phyloP scores from a whole-genome alignment of 2,797 vertebrate genomes.

The Argentina silus region DNA sequence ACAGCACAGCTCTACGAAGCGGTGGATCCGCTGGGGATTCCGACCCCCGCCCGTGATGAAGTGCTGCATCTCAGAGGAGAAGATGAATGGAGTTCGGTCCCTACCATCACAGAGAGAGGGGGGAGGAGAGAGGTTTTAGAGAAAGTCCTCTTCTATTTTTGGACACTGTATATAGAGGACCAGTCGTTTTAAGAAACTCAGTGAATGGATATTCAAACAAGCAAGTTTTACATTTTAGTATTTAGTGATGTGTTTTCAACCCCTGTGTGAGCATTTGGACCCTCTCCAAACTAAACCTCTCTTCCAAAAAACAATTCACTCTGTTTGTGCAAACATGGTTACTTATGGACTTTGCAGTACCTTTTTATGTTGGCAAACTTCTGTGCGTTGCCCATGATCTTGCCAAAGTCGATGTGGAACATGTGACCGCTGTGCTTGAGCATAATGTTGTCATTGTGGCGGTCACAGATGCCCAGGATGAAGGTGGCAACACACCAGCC shows the following conservation, averaged over 20 bases:
- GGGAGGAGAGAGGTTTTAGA: neutral
- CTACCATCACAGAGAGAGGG: constrained; percentile 64
- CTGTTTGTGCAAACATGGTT: no score
- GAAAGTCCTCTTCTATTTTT: no score
- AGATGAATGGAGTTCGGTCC: constrained; percentile 89
- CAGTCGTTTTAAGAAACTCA: no score
- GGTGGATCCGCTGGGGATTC: constrained; percentile 82
- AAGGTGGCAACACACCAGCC: constrained; percentile 96
- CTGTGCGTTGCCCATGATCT: constrained; percentile 93
- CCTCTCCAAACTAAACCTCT: no score
- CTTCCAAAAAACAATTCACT: no score
- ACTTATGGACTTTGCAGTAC: constrained; percentile 54
- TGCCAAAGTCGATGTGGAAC: constrained; percentile 97
- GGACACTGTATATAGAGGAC: no score
- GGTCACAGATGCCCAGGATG: constrained; percentile 93
- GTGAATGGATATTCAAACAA: no score
- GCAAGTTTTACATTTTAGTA: no score
- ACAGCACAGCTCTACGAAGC: constrained; percentile 92
- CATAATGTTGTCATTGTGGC: constrained; percentile 99
- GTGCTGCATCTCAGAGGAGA: constrained; percentile 92
- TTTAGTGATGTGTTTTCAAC: no score
- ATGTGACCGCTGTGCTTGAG: constrained; percentile 93
- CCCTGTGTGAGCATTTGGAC: no score
- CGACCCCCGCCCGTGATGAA: constrained; percentile 89
- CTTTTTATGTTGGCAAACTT: constrained; percentile 92